A percentile compares a stretch with the other conserved stretches of the same genome.
Evolutionary conservation across 2,113 vertebrate genomes (phyloP).

Genomic region (Apteryx mantelli): DNA sequence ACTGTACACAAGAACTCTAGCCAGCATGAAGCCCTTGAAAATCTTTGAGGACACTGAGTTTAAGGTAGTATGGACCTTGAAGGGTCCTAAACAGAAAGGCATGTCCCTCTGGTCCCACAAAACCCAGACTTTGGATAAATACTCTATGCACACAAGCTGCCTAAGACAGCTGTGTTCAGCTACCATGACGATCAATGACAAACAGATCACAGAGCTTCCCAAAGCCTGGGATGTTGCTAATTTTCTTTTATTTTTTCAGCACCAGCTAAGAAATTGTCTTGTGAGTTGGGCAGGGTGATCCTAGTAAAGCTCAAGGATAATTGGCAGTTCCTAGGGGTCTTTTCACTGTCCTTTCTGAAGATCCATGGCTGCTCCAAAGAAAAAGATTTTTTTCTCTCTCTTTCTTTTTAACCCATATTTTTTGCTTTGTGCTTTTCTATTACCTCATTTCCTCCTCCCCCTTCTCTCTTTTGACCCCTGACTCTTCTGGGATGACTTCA

Average conservation of each 20-base stretch:
- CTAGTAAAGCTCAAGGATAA: too few relatives aligned
- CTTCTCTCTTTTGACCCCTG: neutral
- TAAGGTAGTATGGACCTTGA: too few relatives aligned
- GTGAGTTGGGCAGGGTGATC: neutral
- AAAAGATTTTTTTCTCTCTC: neutral
- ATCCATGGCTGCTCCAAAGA: neutral
- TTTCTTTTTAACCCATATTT: neutral
- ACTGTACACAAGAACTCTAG: too few relatives aligned
- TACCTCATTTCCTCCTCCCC: neutral
- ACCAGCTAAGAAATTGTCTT: neutral
- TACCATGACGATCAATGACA: neutral
- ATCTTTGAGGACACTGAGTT: too few relatives aligned
- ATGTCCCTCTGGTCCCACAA: too few relatives aligned
- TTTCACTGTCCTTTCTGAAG: neutral
- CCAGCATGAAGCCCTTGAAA: too few relatives aligned
- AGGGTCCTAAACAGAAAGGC: too few relatives aligned
- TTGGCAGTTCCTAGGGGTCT: neutral
- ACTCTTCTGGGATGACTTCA: neutral
- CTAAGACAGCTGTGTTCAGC: neutral
- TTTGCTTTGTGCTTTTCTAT: neutral
- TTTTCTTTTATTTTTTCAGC: neutral
- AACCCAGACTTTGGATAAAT: too few relatives aligned
- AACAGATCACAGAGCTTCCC: neutral
- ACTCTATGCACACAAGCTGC: neutral
- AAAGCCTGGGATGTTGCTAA: neutral